Evolutionary conservation across 1,140 invertebrate species (phyloP).

Genomic region (Anthonomus grandis): DNA sequence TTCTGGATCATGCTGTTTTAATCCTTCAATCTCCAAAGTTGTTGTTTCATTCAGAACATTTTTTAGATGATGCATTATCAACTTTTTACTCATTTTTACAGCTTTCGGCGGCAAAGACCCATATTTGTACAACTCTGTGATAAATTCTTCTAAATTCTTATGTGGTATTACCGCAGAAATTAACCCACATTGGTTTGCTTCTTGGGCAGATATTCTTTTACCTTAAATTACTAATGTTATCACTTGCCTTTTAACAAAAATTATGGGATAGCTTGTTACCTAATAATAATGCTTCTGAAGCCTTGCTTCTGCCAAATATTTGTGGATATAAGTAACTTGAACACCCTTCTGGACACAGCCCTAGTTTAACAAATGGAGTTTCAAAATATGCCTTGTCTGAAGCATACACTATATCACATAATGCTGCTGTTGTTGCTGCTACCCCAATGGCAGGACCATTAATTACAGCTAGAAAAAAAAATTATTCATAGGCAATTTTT

Average conservation of each 20-base stretch:
- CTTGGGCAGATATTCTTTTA: slow-evolving; percentile 65
- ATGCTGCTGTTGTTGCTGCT: slow-evolving; percentile 72
- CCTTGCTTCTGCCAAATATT: slow-evolving; percentile 76
- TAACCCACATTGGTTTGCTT: slow-evolving; percentile 40
- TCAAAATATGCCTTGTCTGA: slow-evolving; percentile 79
- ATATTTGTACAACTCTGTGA: slow-evolving; percentile 34
- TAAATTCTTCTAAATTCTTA: slow-evolving; percentile 31
- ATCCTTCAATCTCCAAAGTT: slow-evolving; percentile 33
- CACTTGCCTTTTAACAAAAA: slow-evolving; percentile 79
- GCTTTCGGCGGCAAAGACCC: slow-evolving; percentile 35
- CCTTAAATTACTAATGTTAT: slow-evolving; percentile 76
- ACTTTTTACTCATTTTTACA: slow-evolving; percentile 38
- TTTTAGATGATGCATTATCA: slow-evolving; percentile 32
- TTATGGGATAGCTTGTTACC: slow-evolving; percentile 72
- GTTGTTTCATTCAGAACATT: slow-evolving; percentile 29
- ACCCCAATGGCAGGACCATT: slow-evolving; percentile 95
- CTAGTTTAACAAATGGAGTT: slow-evolving; percentile 79
- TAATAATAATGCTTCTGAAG: slow-evolving; percentile 76
- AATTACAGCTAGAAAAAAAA: slow-evolving; percentile 59
- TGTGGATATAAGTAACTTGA: slow-evolving; percentile 80
- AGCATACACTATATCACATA: slow-evolving; percentile 89
- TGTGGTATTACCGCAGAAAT: slow-evolving; percentile 39
- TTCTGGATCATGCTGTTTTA: slow-evolving; percentile 37
- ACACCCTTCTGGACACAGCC: slow-evolving; percentile 79
- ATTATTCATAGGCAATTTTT: background rate